These are phyloP conservation scores for Nothura maculosa DNA, from an alignment of 2,797 vertebrate species.

Conservation along the genomic window DNA sequence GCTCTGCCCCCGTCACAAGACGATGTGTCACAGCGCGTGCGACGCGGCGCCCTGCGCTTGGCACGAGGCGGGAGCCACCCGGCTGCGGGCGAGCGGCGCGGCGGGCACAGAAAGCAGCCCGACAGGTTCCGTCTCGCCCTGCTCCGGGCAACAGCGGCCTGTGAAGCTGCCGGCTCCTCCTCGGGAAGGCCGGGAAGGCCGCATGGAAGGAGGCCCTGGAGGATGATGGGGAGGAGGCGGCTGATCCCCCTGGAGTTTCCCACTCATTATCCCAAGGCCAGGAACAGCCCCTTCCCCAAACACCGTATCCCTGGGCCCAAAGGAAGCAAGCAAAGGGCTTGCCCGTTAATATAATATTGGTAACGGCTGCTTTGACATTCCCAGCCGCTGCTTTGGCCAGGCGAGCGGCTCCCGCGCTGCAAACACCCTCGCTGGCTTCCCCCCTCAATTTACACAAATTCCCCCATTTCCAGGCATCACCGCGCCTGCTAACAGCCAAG, in stretches of 20 bases:
- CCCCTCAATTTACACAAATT: not conserved
- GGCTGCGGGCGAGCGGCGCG: not conserved
- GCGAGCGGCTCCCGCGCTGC: too few species aligned
- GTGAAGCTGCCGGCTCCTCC: not conserved
- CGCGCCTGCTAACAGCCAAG: too few species aligned
- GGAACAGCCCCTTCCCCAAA: not conserved
- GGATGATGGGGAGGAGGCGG: not conserved
- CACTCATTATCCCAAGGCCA: not conserved
- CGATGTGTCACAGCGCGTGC: not conserved
- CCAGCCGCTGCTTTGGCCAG: too few species aligned
- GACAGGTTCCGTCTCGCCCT: conserved; percentile 34
- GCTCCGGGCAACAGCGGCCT: not conserved
- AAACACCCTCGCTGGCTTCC: not conserved
- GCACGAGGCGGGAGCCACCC: not conserved
- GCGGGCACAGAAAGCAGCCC: not conserved
- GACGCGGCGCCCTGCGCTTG: not conserved
- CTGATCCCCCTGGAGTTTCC: not conserved
- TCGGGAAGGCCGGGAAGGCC: not conserved
- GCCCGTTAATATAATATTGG: fast-evolving
- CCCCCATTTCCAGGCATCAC: not conserved
- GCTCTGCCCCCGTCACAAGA: not conserved
- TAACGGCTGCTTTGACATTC: too few species aligned
- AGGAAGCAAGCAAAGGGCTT: not conserved
- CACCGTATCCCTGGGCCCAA: not conserved
- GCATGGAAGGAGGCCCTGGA: not conserved